Base-by-base conservation (phyloP, 2,888 invertebrate species). In the Pachycephus smyrnensis region DNA sequence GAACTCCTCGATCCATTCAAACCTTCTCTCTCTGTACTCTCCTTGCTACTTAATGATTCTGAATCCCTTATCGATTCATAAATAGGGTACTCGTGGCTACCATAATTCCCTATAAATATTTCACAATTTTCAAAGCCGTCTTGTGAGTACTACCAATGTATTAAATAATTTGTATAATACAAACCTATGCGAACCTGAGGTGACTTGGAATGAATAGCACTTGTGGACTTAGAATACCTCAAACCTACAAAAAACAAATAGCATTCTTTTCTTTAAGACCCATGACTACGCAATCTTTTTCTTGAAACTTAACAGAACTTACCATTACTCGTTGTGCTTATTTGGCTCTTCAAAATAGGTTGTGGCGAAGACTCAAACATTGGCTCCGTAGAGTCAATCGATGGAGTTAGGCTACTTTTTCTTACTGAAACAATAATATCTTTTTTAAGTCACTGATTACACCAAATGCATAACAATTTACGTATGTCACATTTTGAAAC, bases 221-320 rank as follows among this genome's bases (percentile, higher is more conserved):
- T 84, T 75, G 87, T 87, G 73, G 90, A 90, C 86, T 88, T 89
- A 73, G 86, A 85, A 37, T 84, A 86, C 77, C 88, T 84, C 77
- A 89, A 84, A 75, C 85, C 89, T 88, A 85, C 35, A 84, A 86
- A 80, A 36, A 40, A 35, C 4, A 35, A 55, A 23, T 2, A 1
- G 23, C 9, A 55, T 9, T 55, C 23, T 9, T 55, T 23, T 55
- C 33, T 55, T 68, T 55, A 30, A 75, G 4, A 32, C 31, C 15
- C 12, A n/a, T n/a, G 11, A 15, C 12, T 31, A 23, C 1, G 31
- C 3, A 68, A 40, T 12, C 31, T 15, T 23, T 75, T 12, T 68
- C 23, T 2, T 55, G 2, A 9, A 23, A 23, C 55, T 55, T 2
- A 55, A 23, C 9, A 68, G 55, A 33, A 74, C 78, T 81, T 81